Evolutionary conservation across 2,797 vertebrate genomes (phyloP).

Genomic region (Enteromius mattozi): DNA sequence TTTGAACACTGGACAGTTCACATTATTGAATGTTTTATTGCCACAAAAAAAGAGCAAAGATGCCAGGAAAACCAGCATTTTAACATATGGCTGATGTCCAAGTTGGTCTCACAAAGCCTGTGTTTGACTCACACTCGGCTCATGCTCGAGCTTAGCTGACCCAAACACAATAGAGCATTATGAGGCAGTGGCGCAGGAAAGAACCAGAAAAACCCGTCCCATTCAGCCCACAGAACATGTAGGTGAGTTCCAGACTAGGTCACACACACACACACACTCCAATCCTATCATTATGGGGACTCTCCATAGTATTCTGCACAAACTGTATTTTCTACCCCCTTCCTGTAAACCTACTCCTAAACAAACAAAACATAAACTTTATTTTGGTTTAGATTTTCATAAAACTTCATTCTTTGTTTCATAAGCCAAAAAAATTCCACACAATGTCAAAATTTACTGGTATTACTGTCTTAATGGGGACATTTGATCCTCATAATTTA

Average conservation of each 20-base stretch:
- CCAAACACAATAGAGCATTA: slow-evolving; percentile 55
- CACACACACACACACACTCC: slow-evolving; percentile 13
- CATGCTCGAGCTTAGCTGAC: slow-evolving; percentile 33
- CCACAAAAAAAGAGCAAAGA: neutral
- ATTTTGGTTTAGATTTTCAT: neutral
- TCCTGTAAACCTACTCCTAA: too few relatives aligned
- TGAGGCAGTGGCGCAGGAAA: slow-evolving; percentile 28
- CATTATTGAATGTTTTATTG: slow-evolving; percentile 22
- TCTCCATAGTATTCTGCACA: neutral
- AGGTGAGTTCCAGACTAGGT: slow-evolving; percentile 27
- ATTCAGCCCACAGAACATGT: slow-evolving; percentile 20
- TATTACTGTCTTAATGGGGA: neutral
- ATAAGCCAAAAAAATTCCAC: too few relatives aligned
- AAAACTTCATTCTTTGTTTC: neutral
- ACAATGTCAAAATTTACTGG: neutral
- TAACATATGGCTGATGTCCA: slow-evolving; percentile 46
- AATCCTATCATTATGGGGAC: neutral
- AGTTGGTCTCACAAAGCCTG: slow-evolving; percentile 39
- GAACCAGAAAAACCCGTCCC: slow-evolving; percentile 31
- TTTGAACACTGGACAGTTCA: neutral
- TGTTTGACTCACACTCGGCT: slow-evolving; percentile 48
- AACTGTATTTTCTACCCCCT: neutral
- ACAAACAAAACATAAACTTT: neutral
- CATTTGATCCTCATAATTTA: neutral
- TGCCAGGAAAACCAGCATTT: slow-evolving; percentile 28